These are phyloP conservation scores for chimpanzee (Pan troglodytes) DNA, from an alignment of 2,113 vertebrate species.

Conservation along the genomic window NHGRI_mPanTro3-v2.1_pri NC_086016.1:38839501-38840000, in stretches of 20 bases:
- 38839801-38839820: rapidly evolving
- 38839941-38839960: not conserved
- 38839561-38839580: no score
- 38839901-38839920: not conserved
- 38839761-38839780: not conserved
- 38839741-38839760: not conserved
- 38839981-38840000: no score
- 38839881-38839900: not conserved
- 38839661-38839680: no score
- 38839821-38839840: not conserved
- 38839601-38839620: not conserved
- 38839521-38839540: not conserved
- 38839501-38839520: not conserved
- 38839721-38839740: rapidly evolving
- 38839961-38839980: not conserved
- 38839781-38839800: not conserved
- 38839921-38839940: not conserved
- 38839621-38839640: not conserved
- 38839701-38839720: not conserved
- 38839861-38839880: not conserved
- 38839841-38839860: not conserved
- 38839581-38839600: not conserved
- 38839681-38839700: not conserved
- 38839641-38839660: not conserved
- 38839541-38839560: not conserved